A percentile compares a stretch with the other conserved stretches of the same genome.
These are phyloP conservation scores for Magallana nippona DNA, from an alignment of 2,888 invertebrate genomes.

Conservation along the genomic window DNA sequence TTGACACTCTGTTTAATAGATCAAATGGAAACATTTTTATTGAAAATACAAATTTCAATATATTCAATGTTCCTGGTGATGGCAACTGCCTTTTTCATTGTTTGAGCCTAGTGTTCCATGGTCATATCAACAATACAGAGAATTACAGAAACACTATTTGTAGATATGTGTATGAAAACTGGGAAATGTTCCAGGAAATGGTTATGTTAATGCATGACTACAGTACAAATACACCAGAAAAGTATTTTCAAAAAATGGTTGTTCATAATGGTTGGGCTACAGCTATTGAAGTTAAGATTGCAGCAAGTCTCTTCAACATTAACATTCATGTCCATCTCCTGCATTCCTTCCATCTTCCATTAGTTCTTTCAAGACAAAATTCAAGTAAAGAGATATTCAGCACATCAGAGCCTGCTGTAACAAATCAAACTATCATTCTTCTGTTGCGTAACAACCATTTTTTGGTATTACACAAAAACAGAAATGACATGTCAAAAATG, in stretches of 20 bases:
- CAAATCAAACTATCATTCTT: background rate
- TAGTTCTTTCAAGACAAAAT: background rate
- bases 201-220: background rate
- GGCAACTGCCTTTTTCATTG: constrained; percentile 1
- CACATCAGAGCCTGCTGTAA: background rate
- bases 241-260: background rate
- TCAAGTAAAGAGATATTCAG: too few species aligned
- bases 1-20: too few species aligned
- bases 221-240: background rate
- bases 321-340: background rate
- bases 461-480: background rate
- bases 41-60: background rate
- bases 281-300: background rate
- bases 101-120: background rate
- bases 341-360: background rate
- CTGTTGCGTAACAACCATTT: background rate
- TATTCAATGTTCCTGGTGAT: constrained; percentile 1
- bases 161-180: background rate
- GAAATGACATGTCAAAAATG: background rate
- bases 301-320: background rate
- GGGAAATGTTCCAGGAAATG: constrained; percentile 2
- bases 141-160: background rate
- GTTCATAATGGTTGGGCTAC: background rate
- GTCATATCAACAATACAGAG: background rate
- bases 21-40: too few species aligned